Evolutionary conservation across 1,140 invertebrate genomes (phyloP).

Genomic region (Apocrypta bakeri): DNA sequence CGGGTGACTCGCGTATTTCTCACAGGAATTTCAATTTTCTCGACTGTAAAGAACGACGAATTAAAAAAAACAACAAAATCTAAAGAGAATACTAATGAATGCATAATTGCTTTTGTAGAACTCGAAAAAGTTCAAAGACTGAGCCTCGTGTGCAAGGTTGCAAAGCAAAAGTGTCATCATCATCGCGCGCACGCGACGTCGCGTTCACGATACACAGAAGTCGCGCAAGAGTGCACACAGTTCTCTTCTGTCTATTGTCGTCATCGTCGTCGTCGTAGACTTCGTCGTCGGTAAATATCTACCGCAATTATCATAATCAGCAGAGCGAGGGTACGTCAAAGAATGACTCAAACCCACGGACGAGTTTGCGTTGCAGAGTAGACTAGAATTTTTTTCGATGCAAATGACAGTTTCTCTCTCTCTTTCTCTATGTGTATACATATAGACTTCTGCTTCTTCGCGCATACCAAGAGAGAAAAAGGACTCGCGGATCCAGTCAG

Average conservation of each 20-base stretch:
- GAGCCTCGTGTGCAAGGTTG: too few species aligned
- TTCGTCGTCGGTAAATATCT: conserved; percentile 5
- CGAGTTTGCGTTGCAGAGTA: not conserved
- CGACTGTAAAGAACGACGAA: too few species aligned
- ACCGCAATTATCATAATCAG: conserved; percentile 8
- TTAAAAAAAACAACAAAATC: not conserved
- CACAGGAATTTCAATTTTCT: not conserved
- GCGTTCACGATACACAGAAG: not conserved
- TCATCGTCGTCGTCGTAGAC: not conserved
- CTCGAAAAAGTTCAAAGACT: too few species aligned
- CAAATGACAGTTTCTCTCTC: too few species aligned
- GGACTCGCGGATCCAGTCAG: too few species aligned
- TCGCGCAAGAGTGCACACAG: not conserved
- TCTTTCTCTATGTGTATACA: too few species aligned
- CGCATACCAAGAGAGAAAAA: too few species aligned
- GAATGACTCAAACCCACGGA: not conserved
- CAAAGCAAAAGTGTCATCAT: not conserved
- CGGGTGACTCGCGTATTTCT: not conserved
- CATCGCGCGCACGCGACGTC: not conserved
- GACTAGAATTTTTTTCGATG: not conserved
- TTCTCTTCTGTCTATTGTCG: not conserved
- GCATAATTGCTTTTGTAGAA: not conserved
- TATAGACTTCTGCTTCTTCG: too few species aligned
- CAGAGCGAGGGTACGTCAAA: not conserved
- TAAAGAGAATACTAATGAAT: too few species aligned